Percentiles rank a stretch among this genome's conserved stretches.
Evolutionary conservation across 1,140 invertebrate genomes (phyloP).

Genomic region (Heliconius hermathena): DNA sequence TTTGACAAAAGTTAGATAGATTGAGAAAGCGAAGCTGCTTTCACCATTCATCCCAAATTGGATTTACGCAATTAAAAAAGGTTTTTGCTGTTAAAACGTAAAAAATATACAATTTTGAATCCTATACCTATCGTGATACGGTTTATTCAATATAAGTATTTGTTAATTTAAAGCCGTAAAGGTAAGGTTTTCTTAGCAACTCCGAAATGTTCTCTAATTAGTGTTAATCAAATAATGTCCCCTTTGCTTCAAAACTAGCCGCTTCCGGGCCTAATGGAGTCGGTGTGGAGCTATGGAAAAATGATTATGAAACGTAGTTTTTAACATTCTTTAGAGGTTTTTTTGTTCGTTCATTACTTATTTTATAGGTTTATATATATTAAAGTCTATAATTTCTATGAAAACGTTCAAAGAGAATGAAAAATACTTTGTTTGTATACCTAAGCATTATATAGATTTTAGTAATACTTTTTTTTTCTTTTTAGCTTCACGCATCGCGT

Average conservation of each 20-base stretch:
- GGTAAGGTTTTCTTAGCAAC: conserved; percentile 54
- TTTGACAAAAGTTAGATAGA: background rate
- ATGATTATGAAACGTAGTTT: conserved; percentile 12
- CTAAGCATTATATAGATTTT: no score
- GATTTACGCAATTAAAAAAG: conserved; percentile 47
- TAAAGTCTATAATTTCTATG: background rate
- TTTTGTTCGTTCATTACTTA: background rate
- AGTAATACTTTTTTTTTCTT: no score
- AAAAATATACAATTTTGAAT: conserved; percentile 36
- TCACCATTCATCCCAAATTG: conserved; percentile 54
- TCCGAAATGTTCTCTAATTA: conserved; percentile 66
- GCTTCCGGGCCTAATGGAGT: conserved; percentile 53
- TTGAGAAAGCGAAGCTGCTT: conserved; percentile 58
- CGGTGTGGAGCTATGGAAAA: conserved; percentile 10
- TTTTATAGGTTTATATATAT: background rate
- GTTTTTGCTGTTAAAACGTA: conserved; percentile 30
- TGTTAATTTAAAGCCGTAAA: conserved; percentile 12
- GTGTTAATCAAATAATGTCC: conserved; percentile 79
- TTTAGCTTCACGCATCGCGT: no score
- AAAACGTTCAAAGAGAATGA: no score
- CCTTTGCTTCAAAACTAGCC: conserved; percentile 60
- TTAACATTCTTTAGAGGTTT: background rate
- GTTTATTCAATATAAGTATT: background rate
- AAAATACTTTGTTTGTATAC: no score
- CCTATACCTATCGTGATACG: conserved; percentile 34